Conservation (phyloP, 2,797 vertebrate species). For the Myotis findleyi region DNA sequence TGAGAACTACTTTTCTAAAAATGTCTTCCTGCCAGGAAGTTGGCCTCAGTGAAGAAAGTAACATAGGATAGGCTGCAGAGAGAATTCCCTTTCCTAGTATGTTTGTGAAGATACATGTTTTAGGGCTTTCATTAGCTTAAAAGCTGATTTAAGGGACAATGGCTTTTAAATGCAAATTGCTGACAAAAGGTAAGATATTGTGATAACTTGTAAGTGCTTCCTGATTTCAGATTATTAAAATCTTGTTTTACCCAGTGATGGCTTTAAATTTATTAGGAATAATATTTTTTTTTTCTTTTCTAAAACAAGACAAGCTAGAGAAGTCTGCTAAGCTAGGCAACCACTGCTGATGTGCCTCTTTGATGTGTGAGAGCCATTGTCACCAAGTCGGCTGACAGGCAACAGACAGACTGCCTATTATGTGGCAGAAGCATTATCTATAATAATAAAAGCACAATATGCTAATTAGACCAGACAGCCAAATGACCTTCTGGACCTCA, state of each 20-base stretch:
- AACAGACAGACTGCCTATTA: background rate
- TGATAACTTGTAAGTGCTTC: conserved; percentile 14
- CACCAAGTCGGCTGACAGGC: conserved; percentile 28
- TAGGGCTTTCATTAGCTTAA: background rate
- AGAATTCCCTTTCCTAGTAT: background rate
- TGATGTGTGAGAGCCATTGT: conserved; percentile 51
- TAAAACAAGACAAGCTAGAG: conserved; percentile 28
- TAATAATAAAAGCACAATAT: too few relatives aligned
- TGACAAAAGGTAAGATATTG: conserved; percentile 25
- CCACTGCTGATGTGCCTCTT: background rate
- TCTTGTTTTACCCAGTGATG: background rate
- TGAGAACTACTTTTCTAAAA: conserved; percentile 1
- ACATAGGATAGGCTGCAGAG: background rate
- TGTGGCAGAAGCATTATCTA: background rate
- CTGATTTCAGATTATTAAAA: conserved; percentile 47
- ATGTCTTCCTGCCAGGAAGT: background rate
- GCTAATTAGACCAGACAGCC: too few relatives aligned
- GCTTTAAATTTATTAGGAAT: conserved; percentile 55
- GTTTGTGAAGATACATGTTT: background rate
- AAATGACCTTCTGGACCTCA: too few relatives aligned
- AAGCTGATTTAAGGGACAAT: conserved; percentile 22
- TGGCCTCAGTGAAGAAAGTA: background rate
- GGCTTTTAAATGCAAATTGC: conserved; percentile 45
- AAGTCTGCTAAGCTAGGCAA: background rate
- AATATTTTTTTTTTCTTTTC: conserved; percentile 43